phyloP scores from a whole-genome alignment of 2,797 vertebrate genomes.

The Chrysocyon brachyurus region DNA sequence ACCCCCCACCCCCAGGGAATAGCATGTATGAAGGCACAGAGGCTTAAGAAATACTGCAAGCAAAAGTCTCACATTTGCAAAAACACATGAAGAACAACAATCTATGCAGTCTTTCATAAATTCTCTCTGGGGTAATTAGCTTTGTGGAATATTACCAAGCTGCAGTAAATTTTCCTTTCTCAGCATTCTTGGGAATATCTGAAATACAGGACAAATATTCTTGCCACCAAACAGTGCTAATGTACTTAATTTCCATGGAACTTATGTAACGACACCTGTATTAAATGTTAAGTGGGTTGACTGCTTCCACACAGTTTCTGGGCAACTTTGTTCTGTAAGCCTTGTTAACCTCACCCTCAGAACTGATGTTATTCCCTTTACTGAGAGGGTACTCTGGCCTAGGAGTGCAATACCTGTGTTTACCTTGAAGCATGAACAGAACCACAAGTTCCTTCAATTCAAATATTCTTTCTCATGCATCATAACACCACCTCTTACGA shows the following conservation, averaged over 20 bases:
- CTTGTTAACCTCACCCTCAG: background rate
- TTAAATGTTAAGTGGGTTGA: constrained; percentile 4
- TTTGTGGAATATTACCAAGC: constrained; percentile 60
- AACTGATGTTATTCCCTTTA: background rate
- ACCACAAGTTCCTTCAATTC: background rate
- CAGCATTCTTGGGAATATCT: constrained; percentile 25
- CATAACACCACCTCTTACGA: background rate
- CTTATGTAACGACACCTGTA: background rate
- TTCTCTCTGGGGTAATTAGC: constrained; percentile 52
- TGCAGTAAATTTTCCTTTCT: background rate
- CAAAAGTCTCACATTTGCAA: background rate
- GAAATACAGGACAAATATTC: constrained; percentile 64
- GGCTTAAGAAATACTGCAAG: background rate
- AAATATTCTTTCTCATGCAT: background rate
- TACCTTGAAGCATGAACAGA: background rate
- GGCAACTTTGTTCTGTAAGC: background rate
- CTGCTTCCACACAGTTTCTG: constrained; percentile 24
- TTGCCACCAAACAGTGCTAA: constrained; percentile 23
- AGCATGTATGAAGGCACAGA: background rate
- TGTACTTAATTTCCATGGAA: constrained; percentile 13
- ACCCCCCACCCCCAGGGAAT: background rate
- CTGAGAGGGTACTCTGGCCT: background rate
- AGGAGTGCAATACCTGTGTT: background rate
- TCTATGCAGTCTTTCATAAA: background rate
- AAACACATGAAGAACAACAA: background rate